Evolutionary conservation across 2,797 vertebrate genomes (phyloP), one percentile per base, ranked within the genome.

Genomic region (Aldrovandia affinis): DNA sequence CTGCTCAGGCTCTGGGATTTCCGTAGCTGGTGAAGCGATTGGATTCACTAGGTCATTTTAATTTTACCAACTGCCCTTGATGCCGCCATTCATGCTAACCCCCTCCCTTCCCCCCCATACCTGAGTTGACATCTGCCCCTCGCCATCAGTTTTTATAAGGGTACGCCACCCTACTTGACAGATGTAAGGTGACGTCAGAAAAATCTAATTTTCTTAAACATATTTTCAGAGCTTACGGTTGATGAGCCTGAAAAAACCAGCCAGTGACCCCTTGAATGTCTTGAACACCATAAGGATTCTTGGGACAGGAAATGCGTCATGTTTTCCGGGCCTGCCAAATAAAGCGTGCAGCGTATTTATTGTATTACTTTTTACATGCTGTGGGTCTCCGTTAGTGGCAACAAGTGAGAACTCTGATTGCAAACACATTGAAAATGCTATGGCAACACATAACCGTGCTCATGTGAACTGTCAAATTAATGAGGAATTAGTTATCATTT

Each of bases 1-100:
- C 81, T 70, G 78, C 79, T 77, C 83, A 87, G 83, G 87, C 86
- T 87, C 81, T 80, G 87, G 83, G 86, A 88, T 91, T 88, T 89
- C 54, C 80, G 80, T 61, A 85, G 81, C 84, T 84, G 85, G 83
- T 87, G 42, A 80, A 90, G 89, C 33, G 52, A 87, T 92, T 86
- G 73, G 25, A 87, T 86, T 86, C 83, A 85, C 86, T 81, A 82
- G 47, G 65, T 84, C 81, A 77, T 65, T 80, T 28, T 61, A 55
- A 18, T 86, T 89, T 86, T 85, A 55, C 82, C 85, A 86, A 61
- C 57, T 80, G 63, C 57, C n/a, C 77, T 30, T 82, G 81, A 44
- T 36, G 59, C 83, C 86, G 42, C 28, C 44, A 36, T 82, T 68
- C 50, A 10, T 52, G 47, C 47, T 12, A 50, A 50, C 6, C n/a